phyloP scores from a whole-genome alignment of 2,888 invertebrate genomes.

The Eupeodes luniger region DNA sequence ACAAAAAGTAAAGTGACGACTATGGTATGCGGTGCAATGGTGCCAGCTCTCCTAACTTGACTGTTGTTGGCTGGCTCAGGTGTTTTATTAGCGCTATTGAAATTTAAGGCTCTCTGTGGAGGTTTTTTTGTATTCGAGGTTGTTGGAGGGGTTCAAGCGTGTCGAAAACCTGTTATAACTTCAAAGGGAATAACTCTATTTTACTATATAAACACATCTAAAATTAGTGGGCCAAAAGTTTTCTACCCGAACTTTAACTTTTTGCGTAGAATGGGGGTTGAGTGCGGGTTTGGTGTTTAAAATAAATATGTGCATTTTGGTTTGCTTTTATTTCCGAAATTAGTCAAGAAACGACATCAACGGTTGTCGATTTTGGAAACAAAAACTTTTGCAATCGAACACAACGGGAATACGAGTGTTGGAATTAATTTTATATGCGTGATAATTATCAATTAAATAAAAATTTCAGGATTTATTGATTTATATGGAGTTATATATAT shows the following conservation, averaged over 20 bases:
- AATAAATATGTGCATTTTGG: not conserved
- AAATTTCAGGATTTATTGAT: constrained; percentile 5
- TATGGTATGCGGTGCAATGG: constrained; percentile 40
- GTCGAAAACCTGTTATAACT: constrained; percentile 48
- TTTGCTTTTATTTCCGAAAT: not conserved
- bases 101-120: constrained; percentile 8
- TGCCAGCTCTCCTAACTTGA: not conserved
- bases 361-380: not conserved
- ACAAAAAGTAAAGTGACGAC: constrained; percentile 27
- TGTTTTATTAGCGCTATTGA: constrained; percentile 48
- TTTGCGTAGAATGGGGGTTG: not conserved
- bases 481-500: not conserved
- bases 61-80: not conserved
- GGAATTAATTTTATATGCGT: constrained; percentile 31
- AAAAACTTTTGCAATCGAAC: constrained; percentile 18
- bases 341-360: not conserved
- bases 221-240: not conserved
- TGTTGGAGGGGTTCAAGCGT: constrained; percentile 30
- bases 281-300: not conserved
- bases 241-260: not conserved
- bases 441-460: constrained; percentile 2
- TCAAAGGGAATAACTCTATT: constrained; percentile 19
- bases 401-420: constrained; percentile 11
- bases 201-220: not conserved
- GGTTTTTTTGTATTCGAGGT: not conserved